These are phyloP conservation scores for Stramonita haemastoma DNA, from an alignment of 2,888 invertebrate species.

Conservation along the genomic window DNA sequence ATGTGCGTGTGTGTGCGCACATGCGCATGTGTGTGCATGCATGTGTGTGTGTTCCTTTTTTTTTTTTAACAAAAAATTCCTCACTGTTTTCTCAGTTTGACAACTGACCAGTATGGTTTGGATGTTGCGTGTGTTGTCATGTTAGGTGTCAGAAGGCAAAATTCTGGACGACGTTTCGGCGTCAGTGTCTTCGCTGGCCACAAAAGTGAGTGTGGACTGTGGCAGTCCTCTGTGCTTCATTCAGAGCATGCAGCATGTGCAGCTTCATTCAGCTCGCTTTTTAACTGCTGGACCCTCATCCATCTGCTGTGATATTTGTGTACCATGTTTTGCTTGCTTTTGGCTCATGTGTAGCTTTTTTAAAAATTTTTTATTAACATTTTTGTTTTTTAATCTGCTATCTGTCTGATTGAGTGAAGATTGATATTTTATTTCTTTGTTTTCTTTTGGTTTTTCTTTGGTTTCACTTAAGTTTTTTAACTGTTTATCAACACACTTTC, in stretches of 20 bases:
- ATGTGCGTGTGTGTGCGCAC: too few relatives aligned
- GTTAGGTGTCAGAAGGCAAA: constrained; percentile 48
- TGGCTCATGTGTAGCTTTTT: neutral
- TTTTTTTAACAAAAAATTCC: too few relatives aligned
- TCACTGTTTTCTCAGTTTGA: too few relatives aligned
- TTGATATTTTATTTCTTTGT: neutral
- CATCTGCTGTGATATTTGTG: neutral
- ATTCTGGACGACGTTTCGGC: constrained; percentile 58
- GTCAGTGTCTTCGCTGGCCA: constrained; percentile 56
- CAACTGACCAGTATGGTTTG: too few relatives aligned
- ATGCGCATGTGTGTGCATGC: too few relatives aligned
- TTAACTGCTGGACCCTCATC: neutral
- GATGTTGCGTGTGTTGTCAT: neutral
- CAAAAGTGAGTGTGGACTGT: constrained; percentile 57
- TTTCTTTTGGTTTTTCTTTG: neutral
- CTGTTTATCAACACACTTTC: too few relatives aligned
- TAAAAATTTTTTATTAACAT: neutral
- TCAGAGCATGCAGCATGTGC: neutral
- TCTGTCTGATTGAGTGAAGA: too few relatives aligned
- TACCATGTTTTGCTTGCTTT: neutral
- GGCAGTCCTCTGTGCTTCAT: neutral
- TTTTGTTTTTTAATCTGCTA: neutral
- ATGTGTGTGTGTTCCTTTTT: too few relatives aligned
- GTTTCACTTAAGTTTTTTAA: neutral
- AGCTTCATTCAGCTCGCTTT: neutral